These are phyloP conservation scores for Caenorhabditis uteleia DNA, from an alignment of 2,888 invertebrate genomes.

Conservation along the genomic window DNA sequence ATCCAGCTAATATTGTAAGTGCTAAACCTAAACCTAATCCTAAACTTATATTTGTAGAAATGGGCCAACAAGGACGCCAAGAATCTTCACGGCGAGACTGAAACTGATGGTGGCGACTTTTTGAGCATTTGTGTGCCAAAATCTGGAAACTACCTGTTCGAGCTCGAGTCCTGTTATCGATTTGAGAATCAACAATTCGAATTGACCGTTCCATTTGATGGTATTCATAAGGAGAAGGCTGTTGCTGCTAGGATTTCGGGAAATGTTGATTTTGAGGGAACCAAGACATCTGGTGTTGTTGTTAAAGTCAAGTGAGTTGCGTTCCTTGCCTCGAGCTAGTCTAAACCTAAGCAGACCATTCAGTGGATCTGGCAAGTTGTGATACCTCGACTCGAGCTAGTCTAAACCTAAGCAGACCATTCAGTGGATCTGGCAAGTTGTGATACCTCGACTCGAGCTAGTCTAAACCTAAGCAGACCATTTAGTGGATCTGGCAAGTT, in stretches of 20 bases:
- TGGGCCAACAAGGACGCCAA: constrained; percentile 44
- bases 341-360: no score
- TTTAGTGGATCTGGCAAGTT: no score
- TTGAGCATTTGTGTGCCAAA: constrained; percentile 50
- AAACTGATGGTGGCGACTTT: constrained; percentile 28
- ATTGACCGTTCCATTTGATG: constrained; percentile 38
- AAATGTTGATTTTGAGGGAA: constrained; percentile 26
- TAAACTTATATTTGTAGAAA: constrained; percentile 20
- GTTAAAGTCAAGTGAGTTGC: constrained; percentile 8
- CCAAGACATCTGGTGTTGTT: constrained; percentile 17
- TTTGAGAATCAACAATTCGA: constrained; percentile 41
- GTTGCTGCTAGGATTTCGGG: constrained; percentile 33
- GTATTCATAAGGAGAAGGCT: constrained; percentile 31
- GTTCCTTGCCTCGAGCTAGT: neutral
- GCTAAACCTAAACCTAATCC: neutral
- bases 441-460: no score
- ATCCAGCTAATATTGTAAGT: constrained; percentile 60
- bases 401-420: no score
- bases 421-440: no score
- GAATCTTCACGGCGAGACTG: constrained; percentile 39
- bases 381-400: no score
- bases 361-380: no score
- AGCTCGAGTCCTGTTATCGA: constrained; percentile 45
- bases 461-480: no score
- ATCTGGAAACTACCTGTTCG: constrained; percentile 40